Conservation (phyloP, 2,888 invertebrate genomes). For the Metopia argyrocephala region DNA sequence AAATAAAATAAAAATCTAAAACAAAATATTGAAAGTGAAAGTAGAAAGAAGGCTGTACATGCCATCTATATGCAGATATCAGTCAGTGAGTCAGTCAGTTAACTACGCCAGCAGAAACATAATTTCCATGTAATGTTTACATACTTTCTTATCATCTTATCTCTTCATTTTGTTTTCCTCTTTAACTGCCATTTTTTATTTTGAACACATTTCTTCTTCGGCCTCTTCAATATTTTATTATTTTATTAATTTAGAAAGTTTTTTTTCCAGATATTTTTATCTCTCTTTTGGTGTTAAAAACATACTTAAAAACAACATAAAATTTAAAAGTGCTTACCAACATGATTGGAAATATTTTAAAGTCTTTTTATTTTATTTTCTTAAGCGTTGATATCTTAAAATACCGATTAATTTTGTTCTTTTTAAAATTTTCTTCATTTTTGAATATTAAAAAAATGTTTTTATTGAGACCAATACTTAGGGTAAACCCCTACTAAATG, state of each 20-base stretch:
- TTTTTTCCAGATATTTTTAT: conserved; percentile 61
- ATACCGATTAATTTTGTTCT: too few relatives aligned
- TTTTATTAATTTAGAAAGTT: conserved; percentile 59
- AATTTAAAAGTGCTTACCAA: too few relatives aligned
- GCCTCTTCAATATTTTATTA: conserved; percentile 31
- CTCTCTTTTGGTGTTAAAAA: conserved; percentile 3
- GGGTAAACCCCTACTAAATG: too few relatives aligned
- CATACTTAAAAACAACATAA: too few relatives aligned
- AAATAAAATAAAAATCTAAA: not conserved
- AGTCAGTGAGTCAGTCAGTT: not conserved
- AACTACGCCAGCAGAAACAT: conserved; percentile 16
- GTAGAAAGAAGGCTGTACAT: not conserved
- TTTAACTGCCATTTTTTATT: not conserved
- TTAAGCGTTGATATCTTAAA: too few relatives aligned
- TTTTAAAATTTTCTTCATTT: too few relatives aligned
- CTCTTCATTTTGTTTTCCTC: not conserved
- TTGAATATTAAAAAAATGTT: too few relatives aligned
- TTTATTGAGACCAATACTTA: too few relatives aligned
- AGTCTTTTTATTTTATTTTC: too few relatives aligned
- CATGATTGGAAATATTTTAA: too few relatives aligned
- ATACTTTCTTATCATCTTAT: conserved; percentile 13
- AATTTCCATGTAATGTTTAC: conserved; percentile 53
- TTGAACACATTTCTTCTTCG: not conserved
- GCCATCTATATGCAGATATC: not conserved
- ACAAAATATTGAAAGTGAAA: not conserved